Evolutionary conservation across 2,888 invertebrate species (phyloP).

Genomic region (Druceiella hillmani): DNA sequence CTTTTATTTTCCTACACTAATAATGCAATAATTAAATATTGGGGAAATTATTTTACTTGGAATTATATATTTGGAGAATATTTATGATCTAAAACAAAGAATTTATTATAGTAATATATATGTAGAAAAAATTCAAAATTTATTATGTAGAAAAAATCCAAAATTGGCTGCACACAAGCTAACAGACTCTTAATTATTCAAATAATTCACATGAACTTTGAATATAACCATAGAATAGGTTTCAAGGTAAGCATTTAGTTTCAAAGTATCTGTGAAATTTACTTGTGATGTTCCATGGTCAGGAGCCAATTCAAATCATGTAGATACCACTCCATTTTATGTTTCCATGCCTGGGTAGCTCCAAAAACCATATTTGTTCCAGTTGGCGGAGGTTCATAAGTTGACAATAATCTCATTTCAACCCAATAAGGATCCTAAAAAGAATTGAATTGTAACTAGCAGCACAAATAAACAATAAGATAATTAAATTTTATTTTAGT

Average conservation of each 20-base stretch:
- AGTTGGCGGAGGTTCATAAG: constrained; percentile 53
- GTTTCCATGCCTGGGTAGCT: constrained; percentile 63
- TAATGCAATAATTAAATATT: too few relatives aligned
- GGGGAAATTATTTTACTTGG: too few relatives aligned
- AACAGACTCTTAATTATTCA: constrained; percentile 7
- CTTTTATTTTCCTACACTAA: too few relatives aligned
- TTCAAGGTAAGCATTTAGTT: constrained; percentile 5
- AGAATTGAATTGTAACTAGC: too few relatives aligned
- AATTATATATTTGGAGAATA: too few relatives aligned
- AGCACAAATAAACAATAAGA: background rate
- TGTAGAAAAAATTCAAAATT: too few relatives aligned
- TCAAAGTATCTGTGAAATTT: constrained; percentile 14
- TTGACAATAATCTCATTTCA: constrained; percentile 47
- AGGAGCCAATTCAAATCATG: constrained; percentile 67
- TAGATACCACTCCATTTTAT: constrained; percentile 53
- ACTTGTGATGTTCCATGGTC: constrained; percentile 62
- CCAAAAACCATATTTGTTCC: constrained; percentile 44
- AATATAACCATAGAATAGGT: background rate
- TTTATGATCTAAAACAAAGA: too few relatives aligned
- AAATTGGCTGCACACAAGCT: background rate
- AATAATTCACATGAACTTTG: background rate
- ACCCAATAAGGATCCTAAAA: constrained; percentile 54
- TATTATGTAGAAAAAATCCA: background rate
- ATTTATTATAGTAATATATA: too few relatives aligned
- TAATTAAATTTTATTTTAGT: too few relatives aligned